Evolutionary conservation across 1,140 invertebrate genomes (phyloP).

Genomic region (Heliconius himera): DNA sequence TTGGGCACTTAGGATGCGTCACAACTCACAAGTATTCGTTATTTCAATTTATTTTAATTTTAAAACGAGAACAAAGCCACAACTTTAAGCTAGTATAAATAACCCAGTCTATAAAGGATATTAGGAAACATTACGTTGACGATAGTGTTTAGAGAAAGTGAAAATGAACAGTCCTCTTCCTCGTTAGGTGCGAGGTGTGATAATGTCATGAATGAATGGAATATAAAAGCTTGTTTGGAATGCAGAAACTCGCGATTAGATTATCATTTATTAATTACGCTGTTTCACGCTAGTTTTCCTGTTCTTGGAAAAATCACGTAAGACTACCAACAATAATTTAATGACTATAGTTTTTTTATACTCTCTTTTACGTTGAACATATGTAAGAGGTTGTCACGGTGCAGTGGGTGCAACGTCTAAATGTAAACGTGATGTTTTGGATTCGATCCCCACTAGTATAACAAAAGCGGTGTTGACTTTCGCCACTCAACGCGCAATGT

Average conservation of each 20-base stretch:
- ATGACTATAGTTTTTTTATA: neutral
- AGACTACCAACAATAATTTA: neutral
- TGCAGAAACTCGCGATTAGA: neutral
- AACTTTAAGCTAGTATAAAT: slow-evolving; percentile 22
- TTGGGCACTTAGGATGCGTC: too few species aligned
- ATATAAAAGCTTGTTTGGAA: slow-evolving; percentile 22
- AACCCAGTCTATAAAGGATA: slow-evolving; percentile 32
- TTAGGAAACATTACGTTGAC: slow-evolving; percentile 36
- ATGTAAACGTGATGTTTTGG: too few species aligned
- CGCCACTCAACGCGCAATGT: too few species aligned
- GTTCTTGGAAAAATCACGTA: slow-evolving; percentile 4
- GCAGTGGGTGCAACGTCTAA: neutral
- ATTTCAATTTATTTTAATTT: too few species aligned
- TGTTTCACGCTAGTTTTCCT: neutral
- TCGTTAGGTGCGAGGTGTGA: slow-evolving; percentile 26
- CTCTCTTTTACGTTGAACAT: neutral
- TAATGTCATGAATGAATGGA: slow-evolving; percentile 20
- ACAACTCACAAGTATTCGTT: too few species aligned
- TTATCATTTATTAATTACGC: slow-evolving; percentile 5
- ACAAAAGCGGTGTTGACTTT: too few species aligned
- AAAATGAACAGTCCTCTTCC: slow-evolving; percentile 49
- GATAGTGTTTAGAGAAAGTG: slow-evolving; percentile 55
- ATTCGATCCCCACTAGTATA: too few species aligned
- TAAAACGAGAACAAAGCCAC: too few species aligned
- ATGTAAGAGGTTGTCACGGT: neutral